Conservation (phyloP, 2,797 vertebrate species). For the Glossophaga mutica region DNA sequence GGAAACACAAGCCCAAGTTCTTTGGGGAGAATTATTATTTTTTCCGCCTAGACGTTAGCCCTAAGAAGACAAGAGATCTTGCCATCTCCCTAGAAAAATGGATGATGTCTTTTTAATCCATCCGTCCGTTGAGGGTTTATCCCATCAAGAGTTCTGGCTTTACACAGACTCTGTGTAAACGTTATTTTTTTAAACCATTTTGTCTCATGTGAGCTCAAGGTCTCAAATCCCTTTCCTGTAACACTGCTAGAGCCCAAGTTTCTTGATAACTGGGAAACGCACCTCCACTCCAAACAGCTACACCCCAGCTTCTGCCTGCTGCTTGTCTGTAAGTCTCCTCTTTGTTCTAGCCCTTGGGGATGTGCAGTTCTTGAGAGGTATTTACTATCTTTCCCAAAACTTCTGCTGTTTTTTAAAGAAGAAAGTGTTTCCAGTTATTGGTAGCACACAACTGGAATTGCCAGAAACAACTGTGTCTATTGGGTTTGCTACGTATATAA, state of each 20-base stretch:
- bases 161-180: neutral
- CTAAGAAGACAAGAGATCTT: neutral
- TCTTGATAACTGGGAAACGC: neutral
- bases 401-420: neutral
- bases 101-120: neutral
- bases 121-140: neutral
- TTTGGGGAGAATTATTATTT: neutral
- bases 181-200: neutral
- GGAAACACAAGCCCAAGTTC: neutral
- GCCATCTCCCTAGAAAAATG: neutral
- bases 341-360: neutral
- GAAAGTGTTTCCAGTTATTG: neutral
- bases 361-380: neutral
- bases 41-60: neutral
- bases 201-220: neutral
- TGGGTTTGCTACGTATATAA: neutral
- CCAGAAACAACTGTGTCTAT: neutral
- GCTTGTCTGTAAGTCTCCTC: neutral
- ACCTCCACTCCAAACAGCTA: accelerated
- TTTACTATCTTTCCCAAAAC: constrained; percentile 31
- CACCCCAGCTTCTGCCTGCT: neutral
- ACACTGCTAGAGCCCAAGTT: neutral
- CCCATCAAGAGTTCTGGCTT: neutral
- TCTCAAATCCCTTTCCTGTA: neutral
- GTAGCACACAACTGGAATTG: neutral